Base-by-base conservation (phyloP, 2,797 vertebrate genomes). In the Euthynnus affinis region DNA sequence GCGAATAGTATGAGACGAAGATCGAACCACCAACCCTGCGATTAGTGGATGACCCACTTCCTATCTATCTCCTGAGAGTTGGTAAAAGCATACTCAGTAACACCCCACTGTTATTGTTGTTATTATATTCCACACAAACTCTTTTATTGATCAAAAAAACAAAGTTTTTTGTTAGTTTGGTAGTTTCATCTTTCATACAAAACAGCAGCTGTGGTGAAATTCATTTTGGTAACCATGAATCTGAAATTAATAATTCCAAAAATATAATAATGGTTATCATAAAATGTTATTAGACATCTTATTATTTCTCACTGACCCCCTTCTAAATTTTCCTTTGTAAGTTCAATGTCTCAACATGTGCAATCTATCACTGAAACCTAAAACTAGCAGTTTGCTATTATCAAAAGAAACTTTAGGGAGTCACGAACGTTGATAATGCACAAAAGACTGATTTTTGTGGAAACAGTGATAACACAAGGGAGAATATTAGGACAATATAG, bases 401-500 rank as follows among this genome's bases (percentile, higher is more conserved):
- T 65, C 27, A 57, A 74, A 46, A 71, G 55, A 5, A 61, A 64
- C 46, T 55, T 57, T 9, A 42, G 52, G 32, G 44, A 78, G 52
- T 73, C 51, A 27, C 20, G 3, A 56, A 68, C 74, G 60, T 10
- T 56, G 49, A 76, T 71, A 72, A 71, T 76, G 63, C 81, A 80
- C 25, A 65, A 48, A 34, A 81, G 71, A 73, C 20, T 1, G 9
- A 51, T 71, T 76, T 72, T 60, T 56, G 49, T 78, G 34, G 64
- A 48, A 56, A 69, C n/a, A 56, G 51, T 17, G 22, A 27, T 40
- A 83, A 78, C 71, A 73, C 52, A 72, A 56, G 60, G 49, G 76
- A 83, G 62, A 66, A 79, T 59, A 57, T 79, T 72, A 52, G 37
- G 70, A 80, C 73, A 57, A 83, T 76, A 75, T 72, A 48, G 70